Evolutionary conservation across 1,140 invertebrate species (phyloP).

Genomic region (Neotoxoptera formosana): DNA sequence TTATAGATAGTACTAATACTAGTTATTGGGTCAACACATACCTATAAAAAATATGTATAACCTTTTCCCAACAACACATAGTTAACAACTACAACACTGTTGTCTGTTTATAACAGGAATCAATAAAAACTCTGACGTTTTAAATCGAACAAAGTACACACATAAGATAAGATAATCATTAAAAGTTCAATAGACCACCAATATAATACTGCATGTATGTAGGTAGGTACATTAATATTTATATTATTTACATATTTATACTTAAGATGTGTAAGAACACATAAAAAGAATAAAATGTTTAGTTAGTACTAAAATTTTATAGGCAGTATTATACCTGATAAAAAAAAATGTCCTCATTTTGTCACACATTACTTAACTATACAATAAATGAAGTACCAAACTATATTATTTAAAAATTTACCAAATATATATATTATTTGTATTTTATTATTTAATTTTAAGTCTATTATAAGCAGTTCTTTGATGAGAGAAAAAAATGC

Average conservation of each 20-base stretch:
- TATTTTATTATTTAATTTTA: not conserved
- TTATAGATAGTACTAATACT: not conserved
- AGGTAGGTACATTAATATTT: not conserved
- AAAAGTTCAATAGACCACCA: slow-evolving; percentile 13
- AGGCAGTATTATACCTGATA: not conserved
- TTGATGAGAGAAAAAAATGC: not conserved
- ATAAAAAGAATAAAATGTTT: not conserved
- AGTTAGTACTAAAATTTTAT: not conserved
- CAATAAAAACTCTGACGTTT: not conserved
- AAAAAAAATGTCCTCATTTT: not conserved
- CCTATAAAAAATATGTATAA: slow-evolving; percentile 18
- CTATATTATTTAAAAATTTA: not conserved
- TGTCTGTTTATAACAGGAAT: not conserved
- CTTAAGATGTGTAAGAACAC: not conserved
- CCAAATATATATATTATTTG: too few relatives aligned
- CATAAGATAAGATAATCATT: not conserved
- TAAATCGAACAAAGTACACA: not conserved
- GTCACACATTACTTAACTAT: not conserved
- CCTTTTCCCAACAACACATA: not conserved
- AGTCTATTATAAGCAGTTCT: not conserved
- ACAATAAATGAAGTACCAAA: not conserved
- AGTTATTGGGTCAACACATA: not conserved
- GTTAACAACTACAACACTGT: not conserved
- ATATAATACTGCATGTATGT: not conserved
- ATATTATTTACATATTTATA: not conserved